A percentile compares a stretch with the other conserved stretches of the same genome.
These are phyloP conservation scores for Ashinkailepas kermadecensis DNA, from an alignment of 2,888 invertebrate species.

Conservation along the genomic window DNA sequence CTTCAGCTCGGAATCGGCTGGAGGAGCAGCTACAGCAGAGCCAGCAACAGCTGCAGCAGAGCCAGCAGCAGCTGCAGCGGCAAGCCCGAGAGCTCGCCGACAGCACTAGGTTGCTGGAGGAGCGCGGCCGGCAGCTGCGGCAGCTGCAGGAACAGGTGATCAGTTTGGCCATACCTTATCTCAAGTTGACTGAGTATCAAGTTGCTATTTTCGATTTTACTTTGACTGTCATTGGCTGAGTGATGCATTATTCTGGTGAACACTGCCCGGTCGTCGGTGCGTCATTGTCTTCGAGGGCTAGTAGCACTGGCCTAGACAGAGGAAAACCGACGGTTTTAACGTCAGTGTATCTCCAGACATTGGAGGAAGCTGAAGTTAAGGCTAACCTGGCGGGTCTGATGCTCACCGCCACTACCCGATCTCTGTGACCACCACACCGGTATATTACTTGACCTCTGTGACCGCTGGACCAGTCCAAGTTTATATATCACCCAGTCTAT, in stretches of 20 bases:
- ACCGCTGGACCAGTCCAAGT: neutral
- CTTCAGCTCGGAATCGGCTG: conserved; percentile 47
- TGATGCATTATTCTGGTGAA: too few species aligned
- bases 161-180: neutral
- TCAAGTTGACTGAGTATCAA: too few species aligned
- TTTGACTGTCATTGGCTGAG: too few species aligned
- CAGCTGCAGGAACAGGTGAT: conserved; percentile 44
- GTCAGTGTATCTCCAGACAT: too few species aligned
- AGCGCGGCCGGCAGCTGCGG: conserved; percentile 36
- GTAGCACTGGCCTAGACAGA: too few species aligned
- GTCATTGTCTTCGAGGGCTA: too few species aligned
- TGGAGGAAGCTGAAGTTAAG: too few species aligned
- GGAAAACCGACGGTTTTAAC: too few species aligned
- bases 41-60: conserved; percentile 30
- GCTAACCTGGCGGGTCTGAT: too few species aligned
- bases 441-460: neutral
- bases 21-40: conserved; percentile 43
- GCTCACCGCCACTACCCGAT: neutral
- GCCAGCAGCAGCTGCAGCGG: conserved; percentile 46
- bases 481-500: neutral
- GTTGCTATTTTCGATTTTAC: too few species aligned
- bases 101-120: conserved; percentile 54
- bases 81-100: conserved; percentile 61
- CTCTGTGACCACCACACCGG: neutral
- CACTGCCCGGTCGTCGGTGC: too few species aligned